Conservation (phyloP, 2,113 vertebrate genomes). For the Microtus pennsylvanicus region DNA sequence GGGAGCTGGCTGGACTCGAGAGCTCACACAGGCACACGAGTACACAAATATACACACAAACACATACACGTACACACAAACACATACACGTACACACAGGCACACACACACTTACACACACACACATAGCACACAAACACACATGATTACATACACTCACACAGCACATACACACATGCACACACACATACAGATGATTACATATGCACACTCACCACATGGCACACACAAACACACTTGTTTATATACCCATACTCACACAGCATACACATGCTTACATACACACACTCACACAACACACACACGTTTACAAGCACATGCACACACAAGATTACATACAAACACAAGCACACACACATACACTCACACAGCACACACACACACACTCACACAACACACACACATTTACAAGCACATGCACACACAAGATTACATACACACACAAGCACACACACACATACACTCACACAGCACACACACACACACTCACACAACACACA, state of each 20-base stretch:
- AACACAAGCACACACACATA: background rate
- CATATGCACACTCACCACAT: background rate
- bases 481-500: too few relatives aligned
- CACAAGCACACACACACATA: too few relatives aligned
- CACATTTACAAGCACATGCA: too few relatives aligned
- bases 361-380: too few relatives aligned
- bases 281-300: too few relatives aligned
- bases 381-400: too few relatives aligned
- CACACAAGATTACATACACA: too few relatives aligned
- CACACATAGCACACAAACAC: background rate
- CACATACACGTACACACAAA: too few relatives aligned
- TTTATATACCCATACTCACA: background rate
- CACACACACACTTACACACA: background rate
- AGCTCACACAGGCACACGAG: background rate
- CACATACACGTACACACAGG: background rate
- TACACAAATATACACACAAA: background rate
- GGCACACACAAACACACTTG: background rate
- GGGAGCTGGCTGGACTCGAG: background rate
- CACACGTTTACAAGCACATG: too few relatives aligned
- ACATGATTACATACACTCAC: background rate
- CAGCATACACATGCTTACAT: background rate
- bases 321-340: background rate
- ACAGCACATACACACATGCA: background rate
- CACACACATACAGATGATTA: too few relatives aligned
- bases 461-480: too few relatives aligned